A percentile compares a stretch with the other conserved stretches of the same genome.
These are phyloP conservation scores for Petroica traversi DNA, from an alignment of 2,113 vertebrate species.

Conservation along the genomic window DNA sequence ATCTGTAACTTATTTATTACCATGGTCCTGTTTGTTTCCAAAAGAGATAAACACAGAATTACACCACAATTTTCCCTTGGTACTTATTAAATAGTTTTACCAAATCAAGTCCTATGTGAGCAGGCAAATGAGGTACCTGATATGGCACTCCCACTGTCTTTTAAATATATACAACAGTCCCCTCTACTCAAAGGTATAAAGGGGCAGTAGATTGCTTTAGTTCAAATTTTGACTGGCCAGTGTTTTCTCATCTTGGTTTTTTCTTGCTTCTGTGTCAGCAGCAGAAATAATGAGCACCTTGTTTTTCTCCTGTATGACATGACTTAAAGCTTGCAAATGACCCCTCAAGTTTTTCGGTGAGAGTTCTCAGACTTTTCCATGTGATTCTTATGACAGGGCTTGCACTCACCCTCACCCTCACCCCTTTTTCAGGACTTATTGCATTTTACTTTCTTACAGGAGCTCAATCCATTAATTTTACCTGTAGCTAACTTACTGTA, in stretches of 20 bases:
- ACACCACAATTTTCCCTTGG: background rate
- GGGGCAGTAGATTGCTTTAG: background rate
- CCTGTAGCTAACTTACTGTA: background rate
- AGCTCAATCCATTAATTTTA: background rate
- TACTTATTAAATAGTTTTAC: background rate
- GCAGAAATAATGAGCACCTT: background rate
- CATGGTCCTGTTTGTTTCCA: background rate
- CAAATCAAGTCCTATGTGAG: background rate
- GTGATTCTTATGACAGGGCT: background rate
- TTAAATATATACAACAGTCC: background rate
- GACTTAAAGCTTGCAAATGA: background rate
- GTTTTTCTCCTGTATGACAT: background rate
- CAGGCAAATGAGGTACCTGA: background rate
- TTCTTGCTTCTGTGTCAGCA: background rate
- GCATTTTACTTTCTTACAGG: background rate
- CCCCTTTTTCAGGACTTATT: background rate
- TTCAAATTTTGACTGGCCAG: background rate
- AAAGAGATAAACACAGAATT: background rate
- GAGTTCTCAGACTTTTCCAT: background rate
- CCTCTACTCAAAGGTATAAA: background rate
- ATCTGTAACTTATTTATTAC: background rate
- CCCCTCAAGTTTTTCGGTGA: background rate
- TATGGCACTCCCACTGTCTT: background rate
- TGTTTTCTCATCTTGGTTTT: background rate
- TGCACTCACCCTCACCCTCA: background rate